Conservation (phyloP, 2,797 vertebrate genomes). For the Scarus forsteni region DNA sequence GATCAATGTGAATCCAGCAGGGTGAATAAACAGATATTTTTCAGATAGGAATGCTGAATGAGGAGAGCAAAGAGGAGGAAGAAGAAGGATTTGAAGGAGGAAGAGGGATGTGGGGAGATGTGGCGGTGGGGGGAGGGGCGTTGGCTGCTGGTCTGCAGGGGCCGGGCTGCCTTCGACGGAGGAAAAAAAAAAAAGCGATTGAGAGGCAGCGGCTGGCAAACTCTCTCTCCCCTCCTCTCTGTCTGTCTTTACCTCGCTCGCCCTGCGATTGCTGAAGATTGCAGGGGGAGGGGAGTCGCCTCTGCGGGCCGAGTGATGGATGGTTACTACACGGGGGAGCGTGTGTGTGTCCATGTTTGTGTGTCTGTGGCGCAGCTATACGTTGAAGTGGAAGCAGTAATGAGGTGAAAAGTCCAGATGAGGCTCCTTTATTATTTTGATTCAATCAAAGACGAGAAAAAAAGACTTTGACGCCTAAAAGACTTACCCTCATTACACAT, state of each 20-base stretch:
- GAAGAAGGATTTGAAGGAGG: conserved; percentile 10
- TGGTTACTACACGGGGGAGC: conserved; percentile 30
- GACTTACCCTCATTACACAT: not conserved
- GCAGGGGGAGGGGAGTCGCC: conserved; percentile 69
- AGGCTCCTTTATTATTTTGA: conserved; percentile 48
- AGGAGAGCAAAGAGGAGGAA: conserved; percentile 12
- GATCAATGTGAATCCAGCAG: conserved; percentile 1
- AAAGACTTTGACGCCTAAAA: not conserved
- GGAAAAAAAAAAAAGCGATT: conserved; percentile 42
- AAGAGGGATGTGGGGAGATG: conserved; percentile 3
- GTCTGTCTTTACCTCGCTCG: conserved; percentile 35
- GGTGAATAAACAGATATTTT: not conserved
- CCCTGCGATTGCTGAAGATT: conserved; percentile 40
- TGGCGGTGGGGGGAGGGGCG: conserved; percentile 55
- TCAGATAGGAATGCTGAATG: conserved; percentile 20
- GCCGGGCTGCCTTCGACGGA: conserved; percentile 47
- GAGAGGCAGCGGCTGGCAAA: conserved; percentile 43
- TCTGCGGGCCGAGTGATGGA: conserved; percentile 66
- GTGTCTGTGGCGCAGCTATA: not conserved
- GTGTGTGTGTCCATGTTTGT: conserved; percentile 1
- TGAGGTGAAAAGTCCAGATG: conserved; percentile 46
- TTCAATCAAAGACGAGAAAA: conserved; percentile 43
- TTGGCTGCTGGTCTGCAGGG: conserved; percentile 62
- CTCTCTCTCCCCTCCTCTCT: conserved; percentile 8
- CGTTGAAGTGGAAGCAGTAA: conserved; percentile 27